Percentiles rank a stretch among this genome's conserved stretches.
Conservation (phyloP, 2,113 vertebrate genomes). For the Heteronetta atricapilla region DNA sequence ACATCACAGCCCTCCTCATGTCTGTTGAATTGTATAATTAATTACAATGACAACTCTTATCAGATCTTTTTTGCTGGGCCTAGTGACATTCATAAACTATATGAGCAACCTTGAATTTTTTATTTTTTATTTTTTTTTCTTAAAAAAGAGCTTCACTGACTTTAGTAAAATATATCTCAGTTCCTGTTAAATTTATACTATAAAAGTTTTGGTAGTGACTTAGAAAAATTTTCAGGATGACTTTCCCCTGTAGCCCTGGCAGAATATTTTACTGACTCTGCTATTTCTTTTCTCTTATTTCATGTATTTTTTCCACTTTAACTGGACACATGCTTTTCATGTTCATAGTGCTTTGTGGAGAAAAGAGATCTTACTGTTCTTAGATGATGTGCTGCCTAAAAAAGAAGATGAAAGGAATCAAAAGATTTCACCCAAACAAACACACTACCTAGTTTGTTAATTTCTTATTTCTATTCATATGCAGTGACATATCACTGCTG, state of each 20-base stretch:
- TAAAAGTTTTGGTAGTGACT: neutral
- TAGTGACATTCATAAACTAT: neutral
- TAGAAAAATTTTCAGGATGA: neutral
- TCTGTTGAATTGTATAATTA: neutral
- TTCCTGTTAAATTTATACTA: neutral
- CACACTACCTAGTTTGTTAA: neutral
- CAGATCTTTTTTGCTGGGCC: neutral
- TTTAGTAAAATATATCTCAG: neutral
- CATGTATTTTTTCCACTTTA: neutral
- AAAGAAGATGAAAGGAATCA: accelerated
- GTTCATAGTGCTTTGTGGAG: neutral
- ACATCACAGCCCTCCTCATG: neutral
- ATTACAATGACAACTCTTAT: neutral
- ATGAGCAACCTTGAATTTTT: neutral
- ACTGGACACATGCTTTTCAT: neutral
- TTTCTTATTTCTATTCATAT: neutral
- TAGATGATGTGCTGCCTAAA: neutral
- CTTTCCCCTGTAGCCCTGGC: neutral
- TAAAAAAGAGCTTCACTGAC: neutral
- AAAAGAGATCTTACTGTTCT: neutral
- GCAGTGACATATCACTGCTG: neutral
- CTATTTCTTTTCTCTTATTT: neutral
- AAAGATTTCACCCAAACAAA: neutral
- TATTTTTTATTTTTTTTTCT: too few relatives aligned
- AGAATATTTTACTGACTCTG: neutral